These are phyloP conservation scores for Callipepla californica DNA, from an alignment of 2,113 vertebrate genomes.

Conservation along the genomic window DNA sequence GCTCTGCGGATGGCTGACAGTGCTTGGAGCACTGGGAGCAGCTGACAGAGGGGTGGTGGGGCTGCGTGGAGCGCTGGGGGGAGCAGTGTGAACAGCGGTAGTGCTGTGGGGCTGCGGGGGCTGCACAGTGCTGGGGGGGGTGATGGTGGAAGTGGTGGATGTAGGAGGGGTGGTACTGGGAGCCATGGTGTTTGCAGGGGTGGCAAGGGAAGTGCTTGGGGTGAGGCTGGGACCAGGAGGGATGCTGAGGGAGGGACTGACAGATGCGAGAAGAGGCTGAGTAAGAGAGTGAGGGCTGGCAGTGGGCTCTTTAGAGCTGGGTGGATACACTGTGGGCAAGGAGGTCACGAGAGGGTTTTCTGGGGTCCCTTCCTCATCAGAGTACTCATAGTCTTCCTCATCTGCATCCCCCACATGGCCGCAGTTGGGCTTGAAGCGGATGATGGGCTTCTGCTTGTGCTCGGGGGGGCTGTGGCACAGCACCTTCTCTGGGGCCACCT, in stretches of 20 bases:
- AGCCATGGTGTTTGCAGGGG: neutral
- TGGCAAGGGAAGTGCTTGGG: neutral
- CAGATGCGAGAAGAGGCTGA: neutral
- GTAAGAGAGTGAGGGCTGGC: fast-evolving
- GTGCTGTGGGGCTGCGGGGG: neutral
- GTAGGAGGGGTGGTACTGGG: neutral
- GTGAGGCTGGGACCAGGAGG: neutral
- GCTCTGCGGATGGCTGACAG: neutral
- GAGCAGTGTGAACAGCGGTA: fast-evolving
- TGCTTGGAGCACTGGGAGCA: neutral
- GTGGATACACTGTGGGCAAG: fast-evolving
- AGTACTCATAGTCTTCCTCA: neutral
- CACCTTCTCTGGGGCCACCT: neutral
- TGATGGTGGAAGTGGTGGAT: fast-evolving
- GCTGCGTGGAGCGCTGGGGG: fast-evolving
- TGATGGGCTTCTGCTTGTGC: neutral
- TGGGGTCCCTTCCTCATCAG: neutral
- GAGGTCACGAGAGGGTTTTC: fast-evolving
- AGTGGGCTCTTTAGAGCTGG: neutral
- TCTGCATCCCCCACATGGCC: fast-evolving
- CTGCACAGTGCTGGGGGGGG: neutral
- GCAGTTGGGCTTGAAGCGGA: conserved; percentile 8
- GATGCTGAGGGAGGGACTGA: neutral
- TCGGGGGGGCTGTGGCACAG: conserved; percentile 29
- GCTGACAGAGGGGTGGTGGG: neutral